Base-by-base conservation (phyloP, 1,140 invertebrate genomes). In the Tetragnatha versicolor region DNA sequence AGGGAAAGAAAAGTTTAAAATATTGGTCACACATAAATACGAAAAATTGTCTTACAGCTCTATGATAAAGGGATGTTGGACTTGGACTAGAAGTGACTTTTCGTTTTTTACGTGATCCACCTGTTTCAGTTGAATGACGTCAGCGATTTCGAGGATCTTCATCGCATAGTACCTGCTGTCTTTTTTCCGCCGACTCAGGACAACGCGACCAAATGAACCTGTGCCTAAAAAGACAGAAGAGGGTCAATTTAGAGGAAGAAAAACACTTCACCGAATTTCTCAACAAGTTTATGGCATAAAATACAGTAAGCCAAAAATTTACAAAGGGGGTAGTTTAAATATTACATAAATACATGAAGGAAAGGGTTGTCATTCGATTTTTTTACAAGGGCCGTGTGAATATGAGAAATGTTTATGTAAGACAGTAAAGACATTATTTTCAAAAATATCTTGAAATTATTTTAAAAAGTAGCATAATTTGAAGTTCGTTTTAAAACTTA, bases 51-150 rank as follows among this genome's bases (percentile, higher is more conserved):
- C 80, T 81, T 65, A 79, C 80, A 81, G 49, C 47, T 81, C 70
- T 31, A 98, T 94, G 80, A 98, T 93, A 86, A 98, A 98, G 68
- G 96, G 96, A 89, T 98, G 95, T 81, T 91, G 90, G 65, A 97
- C 92, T 87, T 83, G 76, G 78, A 91, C 88, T 55, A 98, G 88
- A 82, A 98, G 96, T 81, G 91, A 92, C 84, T 96, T 95, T 86
- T 98, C 95, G 85, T 96, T 97, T 87, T 94, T 94, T 22, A 97
- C 95, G 85, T 98, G 95, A 83, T 97, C 95, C 42, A 81, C 77
- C 82, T 88, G 87, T 86, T 97, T 97, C 65, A 97, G 87, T 83
- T 94, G 89, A 82, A 98, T 94, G 37, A 98, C 93, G 85, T 97
- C 94, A 39, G 92, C 90, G 86, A 98, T 94, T 35, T 93, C 91